These are phyloP conservation scores for Pavo muticus DNA, from an alignment of 2,113 vertebrate genomes.

Conservation along the genomic window DNA sequence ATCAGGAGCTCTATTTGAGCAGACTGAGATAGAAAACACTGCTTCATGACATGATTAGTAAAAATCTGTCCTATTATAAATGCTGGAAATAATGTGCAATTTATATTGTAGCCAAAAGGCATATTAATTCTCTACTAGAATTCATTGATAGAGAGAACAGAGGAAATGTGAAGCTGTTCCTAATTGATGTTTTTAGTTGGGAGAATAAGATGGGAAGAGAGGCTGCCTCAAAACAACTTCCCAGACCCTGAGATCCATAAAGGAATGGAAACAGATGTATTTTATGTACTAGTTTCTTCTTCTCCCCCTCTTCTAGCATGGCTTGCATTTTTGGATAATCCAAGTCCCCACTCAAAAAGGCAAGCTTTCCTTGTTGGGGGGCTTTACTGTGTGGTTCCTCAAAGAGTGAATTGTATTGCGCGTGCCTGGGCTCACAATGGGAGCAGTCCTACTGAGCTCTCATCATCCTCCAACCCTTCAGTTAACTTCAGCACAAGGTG, in stretches of 20 bases:
- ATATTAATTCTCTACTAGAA: neutral
- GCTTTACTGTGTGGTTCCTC: neutral
- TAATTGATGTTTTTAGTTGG: neutral
- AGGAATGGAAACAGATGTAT: neutral
- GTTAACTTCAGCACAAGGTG: neutral
- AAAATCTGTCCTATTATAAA: neutral
- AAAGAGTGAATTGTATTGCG: neutral
- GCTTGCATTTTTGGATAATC: neutral
- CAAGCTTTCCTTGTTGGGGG: neutral
- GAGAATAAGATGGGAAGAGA: neutral
- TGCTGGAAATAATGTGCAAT: neutral
- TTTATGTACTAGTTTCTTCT: neutral
- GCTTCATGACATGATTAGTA: neutral
- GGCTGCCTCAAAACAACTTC: neutral
- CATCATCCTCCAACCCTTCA: neutral
- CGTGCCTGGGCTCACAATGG: no score
- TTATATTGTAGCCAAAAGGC: neutral
- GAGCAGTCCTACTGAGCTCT: neutral
- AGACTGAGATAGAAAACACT: neutral
- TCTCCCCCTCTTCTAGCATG: neutral
- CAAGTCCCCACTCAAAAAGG: neutral
- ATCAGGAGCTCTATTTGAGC: neutral
- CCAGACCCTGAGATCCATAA: neutral
- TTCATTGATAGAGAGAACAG: fast-evolving
- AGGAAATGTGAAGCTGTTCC: neutral